phyloP scores from a whole-genome alignment of 2,888 invertebrate genomes.

The Sturmia bella region DNA sequence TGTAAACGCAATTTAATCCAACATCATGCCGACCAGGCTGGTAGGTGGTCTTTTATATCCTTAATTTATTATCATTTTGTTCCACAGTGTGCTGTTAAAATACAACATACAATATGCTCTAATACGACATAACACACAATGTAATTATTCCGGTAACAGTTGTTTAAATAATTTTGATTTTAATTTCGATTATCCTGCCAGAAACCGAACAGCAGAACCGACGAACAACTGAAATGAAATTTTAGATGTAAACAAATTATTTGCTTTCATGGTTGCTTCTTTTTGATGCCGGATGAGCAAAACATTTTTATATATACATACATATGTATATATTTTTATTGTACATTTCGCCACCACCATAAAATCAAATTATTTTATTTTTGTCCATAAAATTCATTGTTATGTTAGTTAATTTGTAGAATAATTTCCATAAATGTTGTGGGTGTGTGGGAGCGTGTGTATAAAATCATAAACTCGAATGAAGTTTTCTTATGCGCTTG shows the following conservation, averaged over 20 bases:
- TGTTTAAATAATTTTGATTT: constrained; percentile 54
- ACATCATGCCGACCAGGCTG: too few species aligned
- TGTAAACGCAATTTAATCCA: too few species aligned
- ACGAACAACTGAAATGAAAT: background rate
- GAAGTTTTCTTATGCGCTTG: too few species aligned
- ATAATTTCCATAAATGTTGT: constrained; percentile 22
- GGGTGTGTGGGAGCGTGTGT: constrained; percentile 14
- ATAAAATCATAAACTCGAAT: background rate
- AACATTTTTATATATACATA: background rate
- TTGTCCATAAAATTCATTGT: background rate
- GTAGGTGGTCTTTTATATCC: background rate
- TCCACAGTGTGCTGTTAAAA: background rate
- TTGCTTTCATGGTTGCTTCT: background rate
- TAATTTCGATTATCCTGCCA: constrained; percentile 56
- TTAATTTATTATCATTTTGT: background rate
- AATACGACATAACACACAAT: constrained; percentile 4
- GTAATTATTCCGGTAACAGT: background rate
- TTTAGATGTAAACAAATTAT: constrained; percentile 15
- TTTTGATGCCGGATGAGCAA: constrained; percentile 6
- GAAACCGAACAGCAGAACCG: constrained; percentile 12
- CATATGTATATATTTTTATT: background rate
- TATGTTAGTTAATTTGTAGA: constrained; percentile 39
- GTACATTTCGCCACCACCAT: background rate
- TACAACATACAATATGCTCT: background rate
- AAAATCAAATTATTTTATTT: constrained; percentile 25